These are phyloP conservation scores for Proterorhinus semilunaris DNA, from an alignment of 2,113 vertebrate genomes.

Conservation along the genomic window DNA sequence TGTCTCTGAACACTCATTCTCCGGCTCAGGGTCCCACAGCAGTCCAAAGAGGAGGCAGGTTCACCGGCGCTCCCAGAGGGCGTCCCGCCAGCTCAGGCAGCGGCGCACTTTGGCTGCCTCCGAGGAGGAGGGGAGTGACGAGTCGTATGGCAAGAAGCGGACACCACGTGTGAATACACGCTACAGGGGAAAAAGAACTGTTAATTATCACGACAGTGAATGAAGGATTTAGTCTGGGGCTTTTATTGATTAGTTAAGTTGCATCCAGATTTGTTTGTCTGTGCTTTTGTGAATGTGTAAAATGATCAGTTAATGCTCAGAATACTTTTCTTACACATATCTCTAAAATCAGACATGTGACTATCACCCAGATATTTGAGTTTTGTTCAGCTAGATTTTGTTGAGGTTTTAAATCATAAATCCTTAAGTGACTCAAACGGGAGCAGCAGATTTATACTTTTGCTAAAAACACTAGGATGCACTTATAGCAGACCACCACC, in stretches of 20 bases:
- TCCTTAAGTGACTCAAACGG: not conserved
- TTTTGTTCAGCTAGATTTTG: no score
- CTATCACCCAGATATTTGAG: no score
- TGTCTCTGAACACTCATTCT: conserved; percentile 55
- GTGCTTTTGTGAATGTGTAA: not conserved
- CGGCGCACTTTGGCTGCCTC: conserved; percentile 32
- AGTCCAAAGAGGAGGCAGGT: conserved; percentile 68
- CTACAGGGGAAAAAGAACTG: conserved; percentile 74
- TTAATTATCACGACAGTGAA: conserved; percentile 78
- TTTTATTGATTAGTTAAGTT: not conserved
- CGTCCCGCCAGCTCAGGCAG: conserved; percentile 36
- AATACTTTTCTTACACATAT: not conserved
- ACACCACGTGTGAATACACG: conserved; percentile 71
- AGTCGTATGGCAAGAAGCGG: conserved; percentile 32
- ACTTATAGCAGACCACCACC: no score
- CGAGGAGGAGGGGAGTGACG: conserved; percentile 66
- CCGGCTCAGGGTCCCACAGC: conserved; percentile 72
- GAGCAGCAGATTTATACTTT: not conserved
- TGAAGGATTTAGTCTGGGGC: conserved; percentile 50
- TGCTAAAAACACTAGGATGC: no score
- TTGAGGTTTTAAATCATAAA: no score
- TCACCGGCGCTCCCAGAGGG: conserved; percentile 31
- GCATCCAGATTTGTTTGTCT: not conserved
- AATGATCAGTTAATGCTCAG: not conserved
- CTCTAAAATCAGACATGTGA: not conserved